Conservation (phyloP, 2,113 vertebrate genomes). For the Isurus oxyrinchus region DNA sequence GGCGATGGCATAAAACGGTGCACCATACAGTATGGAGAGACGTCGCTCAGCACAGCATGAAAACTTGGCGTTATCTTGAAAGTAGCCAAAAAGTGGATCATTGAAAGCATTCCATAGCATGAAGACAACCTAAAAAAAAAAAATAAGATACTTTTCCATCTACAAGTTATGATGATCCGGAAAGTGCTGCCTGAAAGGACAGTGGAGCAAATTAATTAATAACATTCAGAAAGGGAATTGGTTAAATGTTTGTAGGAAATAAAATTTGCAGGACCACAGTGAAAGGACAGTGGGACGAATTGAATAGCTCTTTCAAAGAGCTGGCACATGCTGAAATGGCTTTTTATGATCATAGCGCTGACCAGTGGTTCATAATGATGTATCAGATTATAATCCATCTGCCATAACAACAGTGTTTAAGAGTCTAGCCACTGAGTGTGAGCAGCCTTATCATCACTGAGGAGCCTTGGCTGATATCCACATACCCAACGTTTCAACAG, state of each 20-base stretch:
- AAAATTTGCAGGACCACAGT: neutral
- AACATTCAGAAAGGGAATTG: neutral
- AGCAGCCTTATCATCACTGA: neutral
- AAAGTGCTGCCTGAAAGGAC: neutral
- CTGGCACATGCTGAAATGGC: neutral
- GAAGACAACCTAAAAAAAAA: conserved; percentile 66
- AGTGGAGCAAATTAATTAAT: neutral
- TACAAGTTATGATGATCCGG: neutral
- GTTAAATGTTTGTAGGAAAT: neutral
- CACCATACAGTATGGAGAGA: conserved; percentile 67
- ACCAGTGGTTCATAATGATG: neutral
- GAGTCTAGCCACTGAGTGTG: neutral
- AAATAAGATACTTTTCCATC: neutral
- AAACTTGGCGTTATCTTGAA: conserved; percentile 66
- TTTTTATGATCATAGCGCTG: neutral
- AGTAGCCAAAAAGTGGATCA: conserved; percentile 75
- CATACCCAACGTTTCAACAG: no score
- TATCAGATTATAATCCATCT: neutral
- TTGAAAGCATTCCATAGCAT: conserved; percentile 85
- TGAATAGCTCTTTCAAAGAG: neutral
- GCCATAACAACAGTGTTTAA: neutral
- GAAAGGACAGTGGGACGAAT: neutral
- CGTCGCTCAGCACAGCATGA: conserved; percentile 58
- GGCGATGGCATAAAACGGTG: conserved; percentile 64
- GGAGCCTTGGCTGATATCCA: neutral